Percentiles rank a stretch among this genome's conserved stretches.
Conservation (phyloP, 2,113 vertebrate genomes). For the Cheilinus undulatus region DNA sequence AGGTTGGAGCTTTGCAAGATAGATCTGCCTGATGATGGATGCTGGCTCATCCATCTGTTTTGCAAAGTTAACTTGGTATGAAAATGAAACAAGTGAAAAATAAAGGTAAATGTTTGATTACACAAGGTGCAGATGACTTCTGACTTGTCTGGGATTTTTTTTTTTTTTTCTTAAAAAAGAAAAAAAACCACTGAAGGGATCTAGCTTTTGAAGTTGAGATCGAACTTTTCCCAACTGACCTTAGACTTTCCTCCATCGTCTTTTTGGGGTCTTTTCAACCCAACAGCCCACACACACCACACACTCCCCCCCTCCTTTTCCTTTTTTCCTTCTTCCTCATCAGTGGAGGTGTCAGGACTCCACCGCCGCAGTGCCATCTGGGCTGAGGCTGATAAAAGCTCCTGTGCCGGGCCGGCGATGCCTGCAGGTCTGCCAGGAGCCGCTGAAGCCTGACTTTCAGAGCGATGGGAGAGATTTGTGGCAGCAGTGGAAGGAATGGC, state of each 20-base stretch:
- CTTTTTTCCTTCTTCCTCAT: conserved; percentile 53
- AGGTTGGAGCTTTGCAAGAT: too few relatives aligned
- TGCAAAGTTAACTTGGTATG: too few relatives aligned
- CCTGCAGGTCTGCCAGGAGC: conserved; percentile 77
- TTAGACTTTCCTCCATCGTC: conserved; percentile 13
- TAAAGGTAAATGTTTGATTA: too few relatives aligned
- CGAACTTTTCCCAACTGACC: conserved; percentile 2
- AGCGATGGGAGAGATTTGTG: conserved; percentile 78
- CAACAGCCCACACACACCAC: conserved; percentile 27
- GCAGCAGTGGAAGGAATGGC: conserved; percentile 62
- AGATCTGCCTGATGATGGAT: too few relatives aligned
- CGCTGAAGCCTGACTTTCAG: conserved; percentile 77
- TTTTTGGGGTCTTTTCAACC: conserved; percentile 19
- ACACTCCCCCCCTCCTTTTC: conserved; percentile 6
- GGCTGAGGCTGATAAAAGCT: conserved; percentile 84
- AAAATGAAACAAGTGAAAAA: too few relatives aligned
- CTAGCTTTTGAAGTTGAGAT: not conserved
- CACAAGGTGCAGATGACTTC: too few relatives aligned
- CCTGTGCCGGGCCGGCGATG: conserved; percentile 75
- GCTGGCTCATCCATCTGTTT: too few relatives aligned
- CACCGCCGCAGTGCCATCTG: conserved; percentile 78
- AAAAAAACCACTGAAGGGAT: too few relatives aligned
- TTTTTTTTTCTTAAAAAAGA: too few relatives aligned
- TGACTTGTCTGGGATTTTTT: too few relatives aligned
- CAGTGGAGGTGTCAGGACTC: conserved; percentile 73